Percentiles rank a stretch among this genome's conserved stretches.
Evolutionary conservation across 2,113 vertebrate species (phyloP).

Genomic region (Albula goreensis): DNA sequence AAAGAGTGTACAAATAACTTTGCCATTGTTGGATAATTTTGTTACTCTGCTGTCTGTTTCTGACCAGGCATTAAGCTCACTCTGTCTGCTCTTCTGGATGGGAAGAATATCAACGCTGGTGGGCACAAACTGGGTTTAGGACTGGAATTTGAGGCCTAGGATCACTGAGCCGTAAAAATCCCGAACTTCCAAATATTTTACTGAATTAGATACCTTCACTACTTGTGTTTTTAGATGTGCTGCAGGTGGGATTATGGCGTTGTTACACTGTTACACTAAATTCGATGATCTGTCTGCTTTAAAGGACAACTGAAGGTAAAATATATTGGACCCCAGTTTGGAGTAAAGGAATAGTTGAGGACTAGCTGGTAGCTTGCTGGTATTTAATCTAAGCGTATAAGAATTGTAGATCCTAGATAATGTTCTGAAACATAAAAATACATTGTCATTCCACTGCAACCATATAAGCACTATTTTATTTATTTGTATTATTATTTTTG

Average conservation of each 20-base stretch:
- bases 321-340: slow-evolving; percentile 46
- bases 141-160: slow-evolving; percentile 95
- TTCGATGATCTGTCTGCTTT: slow-evolving; percentile 61
- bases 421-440: slow-evolving; percentile 19
- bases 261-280: slow-evolving; percentile 64
- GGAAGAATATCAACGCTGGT: slow-evolving; percentile 93
- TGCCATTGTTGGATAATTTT: neutral
- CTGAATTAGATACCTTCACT: slow-evolving; percentile 82
- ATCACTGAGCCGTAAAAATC: slow-evolving; percentile 48
- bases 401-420: slow-evolving; percentile 15
- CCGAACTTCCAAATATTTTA: slow-evolving; percentile 68
- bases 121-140: slow-evolving; percentile 96
- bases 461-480: slow-evolving; percentile 50
- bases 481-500: slow-evolving; percentile 36
- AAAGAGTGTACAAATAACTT: neutral
- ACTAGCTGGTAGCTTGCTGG: slow-evolving; percentile 39
- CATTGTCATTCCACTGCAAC: slow-evolving; percentile 46
- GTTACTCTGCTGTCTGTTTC: neutral
- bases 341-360: slow-evolving; percentile 48
- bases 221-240: slow-evolving; percentile 77
- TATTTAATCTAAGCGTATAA: slow-evolving; percentile 15
- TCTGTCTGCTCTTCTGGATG: slow-evolving; percentile 91
- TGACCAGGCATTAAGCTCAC: slow-evolving; percentile 89
- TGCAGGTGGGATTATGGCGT: slow-evolving; percentile 73
- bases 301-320: slow-evolving; percentile 72